Conservation (phyloP, 2,888 invertebrate genomes). For the Ophion ellenae region DNA sequence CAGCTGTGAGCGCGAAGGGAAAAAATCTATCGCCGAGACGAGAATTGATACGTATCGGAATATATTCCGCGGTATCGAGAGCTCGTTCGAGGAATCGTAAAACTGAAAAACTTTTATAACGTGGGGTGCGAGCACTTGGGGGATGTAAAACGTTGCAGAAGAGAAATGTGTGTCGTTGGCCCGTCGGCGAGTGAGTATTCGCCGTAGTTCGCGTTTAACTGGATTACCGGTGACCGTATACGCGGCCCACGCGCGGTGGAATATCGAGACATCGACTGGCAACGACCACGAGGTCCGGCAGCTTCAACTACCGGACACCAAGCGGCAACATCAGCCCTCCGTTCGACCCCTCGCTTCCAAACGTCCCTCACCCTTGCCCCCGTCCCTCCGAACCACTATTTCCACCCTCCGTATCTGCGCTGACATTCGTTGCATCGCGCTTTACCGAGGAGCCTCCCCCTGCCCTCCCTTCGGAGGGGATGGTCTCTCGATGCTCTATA, state of each 20-base stretch:
- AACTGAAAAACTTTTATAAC: constrained; percentile 3
- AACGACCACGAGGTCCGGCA: constrained; percentile 72
- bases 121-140: constrained; percentile 1
- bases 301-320: constrained; percentile 54
- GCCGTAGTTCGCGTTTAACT: constrained; percentile 74
- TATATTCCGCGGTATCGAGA: background rate
- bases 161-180: constrained; percentile 34
- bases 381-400: constrained; percentile 29
- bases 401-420: constrained; percentile 30
- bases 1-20: background rate
- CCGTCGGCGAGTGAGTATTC: constrained; percentile 50
- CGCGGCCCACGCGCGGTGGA: constrained; percentile 59
- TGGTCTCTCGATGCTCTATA: constrained; percentile 52
- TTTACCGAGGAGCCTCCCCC: constrained; percentile 11
- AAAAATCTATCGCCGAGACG: background rate
- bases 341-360: constrained; percentile 9
- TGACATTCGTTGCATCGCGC: constrained; percentile 1
- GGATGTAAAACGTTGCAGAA: background rate
- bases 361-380: constrained; percentile 20
- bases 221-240: constrained; percentile 75
- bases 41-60: background rate
- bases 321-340: constrained; percentile 45
- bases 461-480: background rate
- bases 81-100: background rate
- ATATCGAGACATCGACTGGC: constrained; percentile 76